Base-by-base conservation (phyloP, 2,113 vertebrate genomes). In the Epinephelus fuscoguttatus region DNA sequence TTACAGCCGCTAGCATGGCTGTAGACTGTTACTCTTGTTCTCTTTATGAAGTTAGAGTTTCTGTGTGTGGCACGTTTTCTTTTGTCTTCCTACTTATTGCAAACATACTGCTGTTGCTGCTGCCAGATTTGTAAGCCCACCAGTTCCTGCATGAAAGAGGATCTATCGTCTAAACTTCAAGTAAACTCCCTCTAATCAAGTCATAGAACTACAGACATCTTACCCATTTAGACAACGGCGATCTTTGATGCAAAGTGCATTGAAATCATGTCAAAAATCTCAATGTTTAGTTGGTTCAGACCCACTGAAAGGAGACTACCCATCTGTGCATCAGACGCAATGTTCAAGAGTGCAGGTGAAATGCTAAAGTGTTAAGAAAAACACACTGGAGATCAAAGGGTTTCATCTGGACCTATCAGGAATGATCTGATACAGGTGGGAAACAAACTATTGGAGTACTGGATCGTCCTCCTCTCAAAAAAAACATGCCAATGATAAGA, bases 401-500 rank as follows among this genome's bases (percentile, higher is more conserved):
- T 64, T 19, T 53, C 33, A 37, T 18, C 12, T 53, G 59, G 47
- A 62, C 70, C 60, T 52, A 63, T 75, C 30, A 66, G 70, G 72
- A 75, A 59, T 70, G 47, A 81, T 68, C 8, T 59, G 18, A 70
- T n/a, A 50, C 7, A 8, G 23, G 57, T 47, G 27, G 27, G 5
- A 12, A 59, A 83, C 37, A 55, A 57, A 84, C 49, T 56, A 15
- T 33, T 52, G 27, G 4, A 62, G n/a, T 13, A 18, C 11, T 47
- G n/a, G 62, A 47, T 60, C 45, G 15, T 49, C n/a, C 42, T 60
- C 52, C n/a, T 64, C 40, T 60, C 61, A 21, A 53, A 63, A 68
- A 60, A 56, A 30, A 78, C 84, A 52, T 23, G 81, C 10, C 15
- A n/a, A 19, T 78, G 82, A 84, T 72, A 89, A 71, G 60, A 80